Evolutionary conservation across 2,888 invertebrate genomes (phyloP).

Genomic region (Coelopa pilipes): DNA sequence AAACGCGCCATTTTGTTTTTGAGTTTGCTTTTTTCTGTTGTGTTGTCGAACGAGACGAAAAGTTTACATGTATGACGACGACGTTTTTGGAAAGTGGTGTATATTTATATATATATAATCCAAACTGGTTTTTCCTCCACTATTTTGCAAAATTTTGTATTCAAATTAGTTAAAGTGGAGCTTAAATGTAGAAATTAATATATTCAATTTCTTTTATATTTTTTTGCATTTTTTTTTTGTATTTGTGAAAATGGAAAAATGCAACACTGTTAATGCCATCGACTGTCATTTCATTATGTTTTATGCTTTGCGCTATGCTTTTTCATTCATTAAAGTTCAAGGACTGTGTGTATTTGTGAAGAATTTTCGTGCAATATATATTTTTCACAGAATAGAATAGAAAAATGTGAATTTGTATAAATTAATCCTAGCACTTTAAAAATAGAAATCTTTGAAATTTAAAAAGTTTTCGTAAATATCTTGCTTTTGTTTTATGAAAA

Average conservation of each 20-base stretch:
- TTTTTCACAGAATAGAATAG: background rate
- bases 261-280: constrained; percentile 36
- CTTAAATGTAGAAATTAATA: background rate
- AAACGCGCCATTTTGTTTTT: constrained; percentile 53
- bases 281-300: constrained; percentile 32
- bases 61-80: constrained; percentile 11
- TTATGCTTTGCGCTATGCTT: constrained; percentile 29
- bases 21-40: constrained; percentile 27
- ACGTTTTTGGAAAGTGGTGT: constrained; percentile 18
- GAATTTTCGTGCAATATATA: constrained; percentile 26
- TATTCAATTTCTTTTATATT: background rate
- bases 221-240: constrained; percentile 21
- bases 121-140: no score
- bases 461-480: background rate
- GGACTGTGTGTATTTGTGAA: constrained; percentile 39
- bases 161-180: background rate
- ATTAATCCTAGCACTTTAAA: no score
- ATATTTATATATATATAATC: background rate
- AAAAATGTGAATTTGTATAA: constrained; percentile 7
- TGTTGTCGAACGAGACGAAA: constrained; percentile 10
- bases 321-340: constrained; percentile 49
- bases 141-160: background rate
- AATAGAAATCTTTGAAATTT: background rate
- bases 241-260: constrained; percentile 25
- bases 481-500: background rate